These are phyloP conservation scores for Brachionus plicatilis DNA, from an alignment of 1,140 invertebrate genomes.

Conservation along the genomic window DNA sequence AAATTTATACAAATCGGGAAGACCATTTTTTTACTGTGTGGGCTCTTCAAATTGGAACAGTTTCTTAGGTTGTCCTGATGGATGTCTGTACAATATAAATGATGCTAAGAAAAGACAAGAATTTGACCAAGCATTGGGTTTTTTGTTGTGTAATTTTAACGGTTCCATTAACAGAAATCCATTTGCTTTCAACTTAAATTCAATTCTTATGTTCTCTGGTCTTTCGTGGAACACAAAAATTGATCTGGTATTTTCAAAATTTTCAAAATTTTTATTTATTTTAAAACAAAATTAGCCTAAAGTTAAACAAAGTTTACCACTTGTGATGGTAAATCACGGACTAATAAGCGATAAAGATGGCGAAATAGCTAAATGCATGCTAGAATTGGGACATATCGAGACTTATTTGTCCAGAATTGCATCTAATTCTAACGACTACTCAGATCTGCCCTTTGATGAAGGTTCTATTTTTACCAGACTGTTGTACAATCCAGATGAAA, in stretches of 20 bases:
- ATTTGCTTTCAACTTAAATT: conserved; percentile 33
- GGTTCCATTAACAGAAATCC: conserved; percentile 27
- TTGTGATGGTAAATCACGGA: conserved; percentile 18
- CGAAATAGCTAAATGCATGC: conserved; percentile 24
- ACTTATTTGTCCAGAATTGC: conserved; percentile 21
- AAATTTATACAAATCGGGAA: conserved; percentile 17
- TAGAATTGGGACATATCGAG: conserved; percentile 23
- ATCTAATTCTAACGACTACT: background rate
- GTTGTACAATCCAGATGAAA: conserved; percentile 25
- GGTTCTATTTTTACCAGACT: conserved; percentile 17
- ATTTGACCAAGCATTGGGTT: conserved; percentile 14
- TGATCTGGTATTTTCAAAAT: background rate
- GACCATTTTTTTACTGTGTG: conserved; percentile 20
- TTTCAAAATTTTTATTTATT: background rate
- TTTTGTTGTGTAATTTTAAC: background rate
- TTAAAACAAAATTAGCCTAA: background rate
- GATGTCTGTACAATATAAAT: conserved; percentile 18
- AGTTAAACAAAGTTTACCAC: conserved; percentile 18
- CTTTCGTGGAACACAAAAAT: conserved; percentile 12
- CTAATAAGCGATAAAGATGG: conserved; percentile 30
- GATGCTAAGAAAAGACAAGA: background rate
- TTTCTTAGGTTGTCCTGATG: conserved; percentile 25
- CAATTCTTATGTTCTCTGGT: conserved; percentile 29
- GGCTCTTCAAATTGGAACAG: conserved; percentile 37
- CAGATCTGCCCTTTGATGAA: conserved; percentile 28